Base-by-base conservation (phyloP, 2,888 invertebrate species). In the Cephus pulcher region DNA sequence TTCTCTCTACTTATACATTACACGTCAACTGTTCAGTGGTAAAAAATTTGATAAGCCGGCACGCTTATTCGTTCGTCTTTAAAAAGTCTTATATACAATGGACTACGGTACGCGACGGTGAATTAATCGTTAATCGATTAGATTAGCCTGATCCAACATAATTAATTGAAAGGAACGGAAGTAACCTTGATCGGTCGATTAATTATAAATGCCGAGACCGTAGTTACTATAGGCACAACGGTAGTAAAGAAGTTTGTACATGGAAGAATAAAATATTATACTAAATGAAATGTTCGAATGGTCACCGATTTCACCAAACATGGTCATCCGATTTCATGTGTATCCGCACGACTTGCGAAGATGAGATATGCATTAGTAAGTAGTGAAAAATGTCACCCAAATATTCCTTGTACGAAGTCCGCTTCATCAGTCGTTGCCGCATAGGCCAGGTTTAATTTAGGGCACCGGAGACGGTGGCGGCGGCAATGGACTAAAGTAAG, bases 401-500 rank as follows among this genome's bases (percentile, higher is more conserved):
- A 56, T 23, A 9, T 56, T 23, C 56, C 56, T 56, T 23, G 9
- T 23, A 56, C 56, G 23, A 23, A 56, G 56, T 56, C 23, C 56
- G 56, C 23, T 56, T 56, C 9, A 23, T 56, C 23, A 23, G 23
- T 23, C 0, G 9, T 15, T 56, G 2, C 6, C 23, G 40, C 23
- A 15, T 23, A 40, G 15, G 40, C 40, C 40, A 40, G 40, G 40
- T 40, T 40, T 76, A 75, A 73, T 78, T 84, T 83, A 91, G 37
- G 95, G 95, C 75, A 94, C 95, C 32, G 97, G 97, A 71, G 97
- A 97, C 35, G 97, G 97, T 12, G 98, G 97, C 12, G 98, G 98
- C 68, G 96, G 96, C 81, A 95, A 91, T 4, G 96, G 97, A 91
- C 95, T 95, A 86, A 95, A 96, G 89, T 95, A 96, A n/a, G 95